Evolutionary conservation across 1,140 invertebrate species (phyloP).

Genomic region (Samia ricini): DNA sequence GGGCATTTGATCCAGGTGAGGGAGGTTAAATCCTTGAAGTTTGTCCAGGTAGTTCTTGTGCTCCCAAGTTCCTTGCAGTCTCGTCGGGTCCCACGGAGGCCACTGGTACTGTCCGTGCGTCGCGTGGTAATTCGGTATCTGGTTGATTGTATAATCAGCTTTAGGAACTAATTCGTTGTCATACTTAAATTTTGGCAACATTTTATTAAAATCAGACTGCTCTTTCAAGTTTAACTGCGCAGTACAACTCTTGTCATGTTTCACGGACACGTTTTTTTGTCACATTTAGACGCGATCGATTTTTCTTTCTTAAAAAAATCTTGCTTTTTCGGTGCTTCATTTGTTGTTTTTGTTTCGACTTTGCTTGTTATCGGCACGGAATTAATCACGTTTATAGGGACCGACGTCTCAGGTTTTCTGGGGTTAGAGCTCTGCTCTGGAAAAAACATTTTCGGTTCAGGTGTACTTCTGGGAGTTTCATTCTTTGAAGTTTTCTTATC

Average conservation of each 20-base stretch:
- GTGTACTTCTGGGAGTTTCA: constrained; percentile 59
- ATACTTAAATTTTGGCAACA: constrained; percentile 77
- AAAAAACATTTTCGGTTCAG: constrained; percentile 74
- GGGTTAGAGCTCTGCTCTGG: constrained; percentile 62
- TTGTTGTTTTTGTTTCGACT: constrained; percentile 54
- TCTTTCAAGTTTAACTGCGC: constrained; percentile 61
- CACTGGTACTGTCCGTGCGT: constrained; percentile 80
- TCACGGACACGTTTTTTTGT: constrained; percentile 61
- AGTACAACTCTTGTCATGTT: constrained; percentile 70
- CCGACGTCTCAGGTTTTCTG: constrained; percentile 65
- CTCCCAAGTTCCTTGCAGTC: constrained; percentile 70
- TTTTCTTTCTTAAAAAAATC: constrained; percentile 78
- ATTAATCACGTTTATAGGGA: constrained; percentile 73
- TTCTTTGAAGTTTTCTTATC: constrained; percentile 68
- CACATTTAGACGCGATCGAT: constrained; percentile 57
- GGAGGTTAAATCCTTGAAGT: constrained; percentile 77
- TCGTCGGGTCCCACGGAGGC: constrained; percentile 79
- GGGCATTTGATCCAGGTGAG: constrained; percentile 76
- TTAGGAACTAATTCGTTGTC: constrained; percentile 77
- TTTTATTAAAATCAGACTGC: constrained; percentile 72
- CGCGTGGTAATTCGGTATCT: constrained; percentile 80
- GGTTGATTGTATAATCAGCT: constrained; percentile 78
- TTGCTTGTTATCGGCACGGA: constrained; percentile 56
- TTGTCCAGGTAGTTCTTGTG: constrained; percentile 75
- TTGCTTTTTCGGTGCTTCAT: constrained; percentile 71